Evolutionary conservation across 2,797 vertebrate species (phyloP).

Genomic region (Enteromius viviparus): DNA sequence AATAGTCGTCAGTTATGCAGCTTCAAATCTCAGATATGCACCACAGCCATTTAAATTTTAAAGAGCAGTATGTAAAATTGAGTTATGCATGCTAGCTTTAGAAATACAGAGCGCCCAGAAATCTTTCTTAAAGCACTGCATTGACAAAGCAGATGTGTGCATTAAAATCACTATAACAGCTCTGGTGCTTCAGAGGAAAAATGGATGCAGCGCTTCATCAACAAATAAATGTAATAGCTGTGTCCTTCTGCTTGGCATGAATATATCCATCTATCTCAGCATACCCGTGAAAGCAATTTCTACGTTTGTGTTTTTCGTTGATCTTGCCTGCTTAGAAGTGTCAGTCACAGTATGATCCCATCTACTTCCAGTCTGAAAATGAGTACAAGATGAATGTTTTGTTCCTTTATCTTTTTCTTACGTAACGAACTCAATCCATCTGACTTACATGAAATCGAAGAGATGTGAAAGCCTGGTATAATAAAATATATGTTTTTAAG

Average conservation of each 20-base stretch:
- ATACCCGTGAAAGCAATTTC: neutral
- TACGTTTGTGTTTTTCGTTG: neutral
- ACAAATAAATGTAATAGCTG: constrained; percentile 20
- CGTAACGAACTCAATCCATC: neutral
- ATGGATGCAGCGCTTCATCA: neutral
- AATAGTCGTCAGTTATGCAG: neutral
- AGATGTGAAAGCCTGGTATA: neutral
- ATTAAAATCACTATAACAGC: neutral
- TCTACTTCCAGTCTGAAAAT: neutral
- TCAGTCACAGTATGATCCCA: constrained; percentile 4
- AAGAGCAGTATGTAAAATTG: constrained; percentile 6
- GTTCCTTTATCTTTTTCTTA: neutral
- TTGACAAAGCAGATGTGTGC: neutral
- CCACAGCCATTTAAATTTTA: neutral
- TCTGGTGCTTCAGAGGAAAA: constrained; percentile 1
- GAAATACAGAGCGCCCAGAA: neutral
- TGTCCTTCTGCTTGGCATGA: neutral
- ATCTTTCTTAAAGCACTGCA: neutral
- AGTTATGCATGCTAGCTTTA: neutral
- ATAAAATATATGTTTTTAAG: constrained; percentile 1
- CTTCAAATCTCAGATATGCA: constrained; percentile 19
- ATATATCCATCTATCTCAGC: constrained; percentile 7
- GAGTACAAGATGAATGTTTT: neutral
- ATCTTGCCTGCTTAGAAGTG: neutral
- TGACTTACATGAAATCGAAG: neutral